Evolutionary conservation across 1,140 invertebrate genomes (phyloP).

Genomic region (Drosophila insularis): DNA sequence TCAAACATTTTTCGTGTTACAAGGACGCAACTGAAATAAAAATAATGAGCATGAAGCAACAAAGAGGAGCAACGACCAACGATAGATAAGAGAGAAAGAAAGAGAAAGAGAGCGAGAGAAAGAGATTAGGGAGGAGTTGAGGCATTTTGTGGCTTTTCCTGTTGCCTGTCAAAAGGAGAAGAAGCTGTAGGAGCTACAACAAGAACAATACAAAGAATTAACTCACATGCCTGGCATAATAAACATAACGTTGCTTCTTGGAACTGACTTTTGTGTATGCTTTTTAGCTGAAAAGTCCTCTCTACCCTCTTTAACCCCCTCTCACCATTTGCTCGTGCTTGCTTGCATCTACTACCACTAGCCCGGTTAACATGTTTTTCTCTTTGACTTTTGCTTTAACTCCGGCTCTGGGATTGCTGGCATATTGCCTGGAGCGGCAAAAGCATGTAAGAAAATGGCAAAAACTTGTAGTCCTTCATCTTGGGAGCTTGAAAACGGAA

Average conservation of each 20-base stretch:
- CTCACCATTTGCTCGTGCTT: background rate
- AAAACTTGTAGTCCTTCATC: slow-evolving; percentile 64
- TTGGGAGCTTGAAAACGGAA: slow-evolving; percentile 24
- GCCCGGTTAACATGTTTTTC: slow-evolving; percentile 38
- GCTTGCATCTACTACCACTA: slow-evolving; percentile 35
- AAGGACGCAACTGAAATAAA: slow-evolving; percentile 71
- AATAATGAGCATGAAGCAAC: slow-evolving; percentile 56
- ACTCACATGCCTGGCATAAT: slow-evolving; percentile 78
- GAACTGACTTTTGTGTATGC: slow-evolving; percentile 43
- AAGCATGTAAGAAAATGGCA: slow-evolving; percentile 70
- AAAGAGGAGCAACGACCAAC: background rate
- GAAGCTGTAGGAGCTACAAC: slow-evolving; percentile 12
- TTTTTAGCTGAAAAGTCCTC: no score
- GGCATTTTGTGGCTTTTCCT: slow-evolving; percentile 24
- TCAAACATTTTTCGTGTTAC: slow-evolving; percentile 55
- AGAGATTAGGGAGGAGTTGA: background rate
- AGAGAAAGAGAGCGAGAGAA: background rate
- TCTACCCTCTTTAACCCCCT: background rate
- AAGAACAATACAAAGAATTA: slow-evolving; percentile 68
- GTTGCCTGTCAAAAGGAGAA: slow-evolving; percentile 34
- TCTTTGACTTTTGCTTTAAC: no score
- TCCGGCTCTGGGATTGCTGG: slow-evolving; percentile 17
- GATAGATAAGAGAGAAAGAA: background rate
- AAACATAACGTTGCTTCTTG: slow-evolving; percentile 61
- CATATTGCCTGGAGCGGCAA: slow-evolving; percentile 45